Percentiles rank a stretch among this genome's conserved stretches.
Evolutionary conservation across 2,888 invertebrate genomes (phyloP).

Genomic region (Meiosimyza decipiens): DNA sequence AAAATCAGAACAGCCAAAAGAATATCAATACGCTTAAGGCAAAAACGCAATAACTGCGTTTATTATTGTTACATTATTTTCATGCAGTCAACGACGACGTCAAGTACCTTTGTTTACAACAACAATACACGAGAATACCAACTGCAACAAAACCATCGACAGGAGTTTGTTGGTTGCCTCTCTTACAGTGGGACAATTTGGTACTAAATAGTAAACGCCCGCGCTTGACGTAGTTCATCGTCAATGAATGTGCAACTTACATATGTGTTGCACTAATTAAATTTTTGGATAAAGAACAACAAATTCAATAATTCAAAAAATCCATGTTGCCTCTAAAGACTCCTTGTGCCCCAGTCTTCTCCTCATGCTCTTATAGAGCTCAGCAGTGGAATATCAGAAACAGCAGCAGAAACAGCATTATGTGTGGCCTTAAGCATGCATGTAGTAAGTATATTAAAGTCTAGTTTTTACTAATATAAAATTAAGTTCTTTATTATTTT

Average conservation of each 20-base stretch:
- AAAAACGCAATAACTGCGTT: constrained; percentile 29
- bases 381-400: constrained; percentile 41
- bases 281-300: constrained; percentile 18
- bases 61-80: constrained; percentile 7
- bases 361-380: constrained; percentile 46
- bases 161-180: background rate
- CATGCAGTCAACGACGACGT: background rate
- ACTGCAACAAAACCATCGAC: background rate
- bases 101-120: constrained; percentile 24
- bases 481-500: no score
- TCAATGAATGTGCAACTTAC: constrained; percentile 6
- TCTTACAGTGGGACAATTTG: no score
- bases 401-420: constrained; percentile 41
- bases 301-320: constrained; percentile 2
- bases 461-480: background rate
- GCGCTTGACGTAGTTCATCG: background rate
- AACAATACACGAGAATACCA: background rate
- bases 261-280: no score
- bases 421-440: constrained; percentile 63
- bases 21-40: background rate
- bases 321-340: constrained; percentile 29
- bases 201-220: no score
- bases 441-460: constrained; percentile 53
- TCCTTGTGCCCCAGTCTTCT: constrained; percentile 30
- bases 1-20: constrained; percentile 16